A percentile compares a stretch with the other conserved stretches of the same genome.
phyloP scores from a whole-genome alignment of 2,113 vertebrate species.

The Gallinago undulata region DNA sequence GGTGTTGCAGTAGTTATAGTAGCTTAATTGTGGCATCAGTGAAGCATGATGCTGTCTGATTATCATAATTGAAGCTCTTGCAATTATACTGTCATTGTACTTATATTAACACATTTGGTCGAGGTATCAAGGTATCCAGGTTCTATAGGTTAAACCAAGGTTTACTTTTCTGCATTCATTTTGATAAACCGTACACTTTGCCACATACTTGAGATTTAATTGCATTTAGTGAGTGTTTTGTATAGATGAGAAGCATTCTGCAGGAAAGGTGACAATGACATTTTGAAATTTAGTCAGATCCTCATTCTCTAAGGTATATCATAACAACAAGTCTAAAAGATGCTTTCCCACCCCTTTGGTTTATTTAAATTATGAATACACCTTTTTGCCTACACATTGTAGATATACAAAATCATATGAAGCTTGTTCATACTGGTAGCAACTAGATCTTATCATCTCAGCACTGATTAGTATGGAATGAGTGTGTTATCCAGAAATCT shows the following conservation, averaged over 20 bases:
- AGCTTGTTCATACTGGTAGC: neutral
- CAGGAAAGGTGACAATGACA: neutral
- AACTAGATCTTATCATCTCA: neutral
- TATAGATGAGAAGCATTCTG: neutral
- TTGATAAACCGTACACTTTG: neutral
- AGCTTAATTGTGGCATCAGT: neutral
- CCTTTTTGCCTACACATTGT: neutral
- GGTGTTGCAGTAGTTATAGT: neutral
- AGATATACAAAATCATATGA: neutral
- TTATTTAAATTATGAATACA: neutral
- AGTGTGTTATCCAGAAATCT: neutral
- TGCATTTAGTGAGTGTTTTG: neutral
- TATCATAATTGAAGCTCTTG: slow-evolving; percentile 15
- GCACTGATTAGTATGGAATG: neutral
- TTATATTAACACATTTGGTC: neutral
- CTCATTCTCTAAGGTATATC: neutral
- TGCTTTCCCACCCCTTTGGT: neutral
- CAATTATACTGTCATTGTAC: slow-evolving; percentile 8
- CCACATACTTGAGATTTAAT: neutral
- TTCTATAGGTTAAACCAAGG: neutral
- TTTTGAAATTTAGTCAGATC: neutral
- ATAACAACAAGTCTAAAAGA: neutral
- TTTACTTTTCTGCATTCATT: neutral
- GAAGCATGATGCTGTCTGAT: slow-evolving; percentile 11
- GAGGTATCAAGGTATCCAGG: neutral